A percentile compares a stretch with the other conserved stretches of the same genome.
phyloP scores from a whole-genome alignment of 2,888 invertebrate genomes.

The Ophioninae sp. region DNA sequence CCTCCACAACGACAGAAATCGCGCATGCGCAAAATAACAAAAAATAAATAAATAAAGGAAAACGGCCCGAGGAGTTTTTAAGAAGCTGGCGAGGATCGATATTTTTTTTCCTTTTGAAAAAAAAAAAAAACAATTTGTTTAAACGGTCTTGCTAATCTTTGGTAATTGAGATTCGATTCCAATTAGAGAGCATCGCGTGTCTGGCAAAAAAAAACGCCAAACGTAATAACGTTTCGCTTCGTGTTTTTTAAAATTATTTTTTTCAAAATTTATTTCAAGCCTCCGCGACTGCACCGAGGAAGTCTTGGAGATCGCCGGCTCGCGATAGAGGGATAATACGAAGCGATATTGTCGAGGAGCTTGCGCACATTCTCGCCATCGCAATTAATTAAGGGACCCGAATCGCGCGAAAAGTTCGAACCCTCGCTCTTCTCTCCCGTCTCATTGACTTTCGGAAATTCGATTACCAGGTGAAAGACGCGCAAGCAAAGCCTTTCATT shows the following conservation, averaged over 20 bases:
- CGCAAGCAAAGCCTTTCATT: neutral
- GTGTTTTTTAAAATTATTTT: conserved; percentile 1
- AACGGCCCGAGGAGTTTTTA: too few species aligned
- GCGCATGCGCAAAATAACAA: conserved; percentile 16
- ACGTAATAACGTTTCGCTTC: neutral
- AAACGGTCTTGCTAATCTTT: conserved; percentile 67
- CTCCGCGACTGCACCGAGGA: neutral
- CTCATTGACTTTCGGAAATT: too few species aligned
- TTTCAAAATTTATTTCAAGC: conserved; percentile 8
- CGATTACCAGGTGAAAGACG: neutral
- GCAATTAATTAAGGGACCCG: conserved; percentile 2
- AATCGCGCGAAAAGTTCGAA: too few species aligned
- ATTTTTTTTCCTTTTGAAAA: neutral
- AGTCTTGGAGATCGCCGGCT: conserved; percentile 31
- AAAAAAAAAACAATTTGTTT: conserved; percentile 8
- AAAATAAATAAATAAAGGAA: conserved; percentile 4
- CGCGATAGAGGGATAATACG: conserved; percentile 17
- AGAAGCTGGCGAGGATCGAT: too few species aligned
- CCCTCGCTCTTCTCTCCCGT: too few species aligned
- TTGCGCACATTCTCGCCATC: conserved; percentile 12
- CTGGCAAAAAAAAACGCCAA: conserved; percentile 11
- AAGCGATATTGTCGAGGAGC: conserved; percentile 17
- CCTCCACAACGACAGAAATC: conserved; percentile 7
- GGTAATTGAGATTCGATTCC: conserved; percentile 77
- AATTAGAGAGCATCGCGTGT: conserved; percentile 67